Conservation (phyloP, 2,888 invertebrate species). For the Philhelius pedissequus region DNA sequence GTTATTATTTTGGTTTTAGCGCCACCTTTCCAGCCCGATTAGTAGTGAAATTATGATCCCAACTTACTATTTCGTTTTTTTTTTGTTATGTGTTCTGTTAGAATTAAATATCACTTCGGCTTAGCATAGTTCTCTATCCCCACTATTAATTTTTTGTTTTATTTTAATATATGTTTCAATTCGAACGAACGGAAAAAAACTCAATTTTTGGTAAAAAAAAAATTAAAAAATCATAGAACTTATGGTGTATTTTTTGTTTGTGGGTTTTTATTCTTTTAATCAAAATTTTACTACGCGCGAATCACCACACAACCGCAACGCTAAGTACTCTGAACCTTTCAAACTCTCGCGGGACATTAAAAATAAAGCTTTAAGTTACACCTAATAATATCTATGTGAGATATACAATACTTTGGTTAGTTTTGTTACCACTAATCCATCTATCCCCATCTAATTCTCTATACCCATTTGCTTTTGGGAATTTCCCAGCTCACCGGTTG, state of each 20-base stretch:
- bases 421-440: neutral
- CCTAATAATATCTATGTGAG: conserved; percentile 63
- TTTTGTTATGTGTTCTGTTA: neutral
- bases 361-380: conserved; percentile 66
- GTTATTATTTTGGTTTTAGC: neutral
- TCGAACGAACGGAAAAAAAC: conserved; percentile 60
- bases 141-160: conserved; percentile 10
- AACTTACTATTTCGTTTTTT: conserved; percentile 62
- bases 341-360: conserved; percentile 66
- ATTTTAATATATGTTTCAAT: neutral
- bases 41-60: conserved; percentile 63
- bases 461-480: conserved; percentile 54
- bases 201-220: conserved; percentile 40
- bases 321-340: conserved; percentile 67
- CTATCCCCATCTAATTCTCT: conserved; percentile 49
- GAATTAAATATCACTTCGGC: conserved; percentile 48
- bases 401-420: conserved; percentile 20
- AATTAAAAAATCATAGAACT: conserved; percentile 18
- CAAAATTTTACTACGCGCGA: conserved; percentile 45
- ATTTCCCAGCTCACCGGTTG: conserved; percentile 66
- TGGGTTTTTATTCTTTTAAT: conserved; percentile 13
- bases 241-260: conserved; percentile 16
- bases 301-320: conserved; percentile 58
- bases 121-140: conserved; percentile 62
- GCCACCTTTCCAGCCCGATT: conserved; percentile 61